Evolutionary conservation across 2,113 vertebrate species (phyloP), one percentile per base, ranked within the genome.

Genomic region (Aegithalos caudatus): DNA sequence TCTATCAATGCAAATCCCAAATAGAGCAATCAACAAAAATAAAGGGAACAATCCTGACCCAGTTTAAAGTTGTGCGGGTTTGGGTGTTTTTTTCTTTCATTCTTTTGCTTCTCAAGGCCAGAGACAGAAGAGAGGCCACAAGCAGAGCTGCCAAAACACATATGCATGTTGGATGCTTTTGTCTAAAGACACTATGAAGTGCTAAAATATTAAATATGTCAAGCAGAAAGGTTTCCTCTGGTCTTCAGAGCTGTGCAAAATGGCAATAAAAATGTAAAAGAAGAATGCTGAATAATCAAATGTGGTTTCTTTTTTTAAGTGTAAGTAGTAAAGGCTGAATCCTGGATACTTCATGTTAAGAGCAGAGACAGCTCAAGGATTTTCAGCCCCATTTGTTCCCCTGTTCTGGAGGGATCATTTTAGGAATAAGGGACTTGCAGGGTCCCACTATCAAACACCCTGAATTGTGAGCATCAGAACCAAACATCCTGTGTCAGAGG

Each of bases 221-320:
- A 82, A 84, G 47, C 71, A 96, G 76, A 79, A 95, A 92, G 90
- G 79, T 90, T 96, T 97, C 84, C 86, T 95, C 80, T 95, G 81
- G 88, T 93, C 92, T 92, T 95, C 42, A 4, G 67, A 65, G 64
- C 87, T 79, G 81, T 94, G 84, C 66, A 91, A 94, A 77, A 50
- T 60, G 74, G 86, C 76, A 90, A 81, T 93, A 90, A 95, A 96
- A 95, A 88, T 62, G 82, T 90, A 88, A 83, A 92, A 96, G 42
- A 90, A 92, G 84, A 96, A 92, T 93, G 90, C 96, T 97, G 95
- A 96, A 95, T 96, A 96, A 96, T 93, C 93, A 93, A 81, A 94
- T 94, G 92, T 72, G 88, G 94, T 92, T 96, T 94, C 80, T 96
- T 89, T 97, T 92, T 86, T 67, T 0, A 86, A 94, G 83, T 73